These are phyloP conservation scores for Columba livia DNA, from an alignment of 2,113 vertebrate species.

Conservation along the genomic window DNA sequence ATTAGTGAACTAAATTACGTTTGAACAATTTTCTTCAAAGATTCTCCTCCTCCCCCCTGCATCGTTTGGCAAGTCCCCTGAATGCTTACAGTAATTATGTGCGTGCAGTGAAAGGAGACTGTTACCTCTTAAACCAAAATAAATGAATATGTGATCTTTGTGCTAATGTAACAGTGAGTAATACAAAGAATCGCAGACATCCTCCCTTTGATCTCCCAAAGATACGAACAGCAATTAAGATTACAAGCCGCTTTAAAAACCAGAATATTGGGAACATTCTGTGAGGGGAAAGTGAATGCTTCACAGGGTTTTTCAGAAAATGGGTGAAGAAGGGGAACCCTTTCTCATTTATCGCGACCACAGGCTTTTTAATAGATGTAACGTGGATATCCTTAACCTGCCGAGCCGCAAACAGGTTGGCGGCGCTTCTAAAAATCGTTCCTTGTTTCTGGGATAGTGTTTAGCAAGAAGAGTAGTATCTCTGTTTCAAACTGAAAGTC, in stretches of 20 bases:
- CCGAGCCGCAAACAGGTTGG: background rate
- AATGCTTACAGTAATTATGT: constrained; percentile 58
- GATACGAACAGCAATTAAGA: constrained; percentile 32
- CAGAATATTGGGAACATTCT: background rate
- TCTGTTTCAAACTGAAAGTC: constrained; percentile 61
- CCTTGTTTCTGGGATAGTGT: constrained; percentile 18
- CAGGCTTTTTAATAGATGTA: background rate
- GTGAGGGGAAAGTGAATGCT: background rate
- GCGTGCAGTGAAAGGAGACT: constrained; percentile 55
- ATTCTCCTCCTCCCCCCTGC: constrained; percentile 37
- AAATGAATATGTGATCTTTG: constrained; percentile 25
- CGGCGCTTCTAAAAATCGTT: constrained; percentile 4
- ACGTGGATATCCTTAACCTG: constrained; percentile 13
- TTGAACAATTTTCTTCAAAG: constrained; percentile 65
- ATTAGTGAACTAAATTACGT: constrained; percentile 59
- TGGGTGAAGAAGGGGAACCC: background rate
- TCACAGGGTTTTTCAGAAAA: background rate
- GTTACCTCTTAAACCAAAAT: constrained; percentile 36
- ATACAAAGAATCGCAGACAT: constrained; percentile 42
- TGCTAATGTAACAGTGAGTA: constrained; percentile 20
- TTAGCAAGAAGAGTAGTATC: constrained; percentile 15
- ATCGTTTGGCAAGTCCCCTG: constrained; percentile 46
- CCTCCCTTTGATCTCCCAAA: constrained; percentile 48
- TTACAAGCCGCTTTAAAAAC: background rate
- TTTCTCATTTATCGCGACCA: rapidly evolving